A percentile compares a stretch with the other conserved stretches of the same genome.
Conservation (phyloP, 2,797 vertebrate species). For the Sardinella longiceps region DNA sequence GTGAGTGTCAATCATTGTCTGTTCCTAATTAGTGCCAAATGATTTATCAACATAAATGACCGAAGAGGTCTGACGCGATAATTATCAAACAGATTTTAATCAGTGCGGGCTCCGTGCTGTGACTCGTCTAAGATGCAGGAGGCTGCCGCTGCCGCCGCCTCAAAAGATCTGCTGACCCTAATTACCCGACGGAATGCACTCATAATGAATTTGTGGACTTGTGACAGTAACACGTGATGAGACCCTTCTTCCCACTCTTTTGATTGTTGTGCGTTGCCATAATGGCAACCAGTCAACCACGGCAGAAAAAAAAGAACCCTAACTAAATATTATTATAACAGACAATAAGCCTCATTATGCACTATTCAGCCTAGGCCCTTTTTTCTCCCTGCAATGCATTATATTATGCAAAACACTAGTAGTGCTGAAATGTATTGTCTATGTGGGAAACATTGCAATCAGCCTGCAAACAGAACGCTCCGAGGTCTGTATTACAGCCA, state of each 20-base stretch:
- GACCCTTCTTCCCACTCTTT: background rate
- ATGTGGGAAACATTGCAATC: background rate
- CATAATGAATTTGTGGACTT: slow-evolving; percentile 9
- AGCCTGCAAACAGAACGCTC: background rate
- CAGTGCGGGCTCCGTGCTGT: background rate
- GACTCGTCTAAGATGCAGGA: background rate
- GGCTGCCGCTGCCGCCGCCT: background rate
- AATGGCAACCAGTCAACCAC: background rate
- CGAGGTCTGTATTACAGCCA: background rate
- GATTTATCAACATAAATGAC: slow-evolving; percentile 10
- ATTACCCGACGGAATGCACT: background rate
- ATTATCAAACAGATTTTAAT: slow-evolving; percentile 23
- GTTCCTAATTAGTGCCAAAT: slow-evolving; percentile 21
- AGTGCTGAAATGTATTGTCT: background rate
- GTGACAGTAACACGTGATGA: slow-evolving; percentile 1
- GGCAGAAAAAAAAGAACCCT: background rate
- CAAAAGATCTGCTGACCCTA: slow-evolving; percentile 14
- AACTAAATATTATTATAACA: background rate
- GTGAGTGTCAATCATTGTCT: slow-evolving; percentile 22
- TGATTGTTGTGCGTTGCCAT: background rate
- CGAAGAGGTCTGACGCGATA: slow-evolving; percentile 12
- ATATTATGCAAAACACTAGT: background rate
- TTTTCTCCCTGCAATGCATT: background rate
- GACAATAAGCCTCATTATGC: background rate
- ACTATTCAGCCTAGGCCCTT: background rate